Evolutionary conservation across 2,113 vertebrate genomes (phyloP).

Genomic region (Carassius gibelio): DNA sequence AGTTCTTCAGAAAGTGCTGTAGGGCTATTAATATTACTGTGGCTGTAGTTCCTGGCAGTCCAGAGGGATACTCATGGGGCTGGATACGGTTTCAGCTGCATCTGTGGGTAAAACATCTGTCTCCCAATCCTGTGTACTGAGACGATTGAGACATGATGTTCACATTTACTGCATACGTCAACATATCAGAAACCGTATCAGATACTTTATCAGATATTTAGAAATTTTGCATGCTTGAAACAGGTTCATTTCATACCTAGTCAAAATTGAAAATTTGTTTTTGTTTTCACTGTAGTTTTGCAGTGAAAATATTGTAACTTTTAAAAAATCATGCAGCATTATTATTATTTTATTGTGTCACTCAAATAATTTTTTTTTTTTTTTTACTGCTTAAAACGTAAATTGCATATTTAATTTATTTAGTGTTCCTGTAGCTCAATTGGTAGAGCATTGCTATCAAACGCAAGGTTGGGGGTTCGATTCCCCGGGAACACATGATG

Average conservation of each 20-base stretch:
- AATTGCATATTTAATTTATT: too few relatives aligned
- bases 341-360: neutral
- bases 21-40: constrained; percentile 43
- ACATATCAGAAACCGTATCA: neutral
- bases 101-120: constrained; percentile 64
- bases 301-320: too few relatives aligned
- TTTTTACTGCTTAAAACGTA: too few relatives aligned
- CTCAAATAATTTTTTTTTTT: too few relatives aligned
- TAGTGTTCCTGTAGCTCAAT: too few relatives aligned
- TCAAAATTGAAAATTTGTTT: too few relatives aligned
- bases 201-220: neutral
- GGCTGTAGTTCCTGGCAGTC: constrained; percentile 45
- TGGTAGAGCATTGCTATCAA: too few relatives aligned
- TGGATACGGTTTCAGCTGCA: constrained; percentile 71
- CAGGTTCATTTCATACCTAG: neutral
- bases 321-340: too few relatives aligned
- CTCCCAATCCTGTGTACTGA: neutral
- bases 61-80: constrained; percentile 63
- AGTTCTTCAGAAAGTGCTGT: constrained; percentile 6
- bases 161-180: neutral
- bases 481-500: too few relatives aligned
- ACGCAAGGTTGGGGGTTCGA: too few relatives aligned
- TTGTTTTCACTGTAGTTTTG: too few relatives aligned
- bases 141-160: constrained; percentile 16
- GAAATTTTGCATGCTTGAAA: neutral